Evolutionary conservation across 2,113 vertebrate genomes (phyloP), one percentile per base, ranked within the genome.

Genomic region (Panthera tigris): DNA sequence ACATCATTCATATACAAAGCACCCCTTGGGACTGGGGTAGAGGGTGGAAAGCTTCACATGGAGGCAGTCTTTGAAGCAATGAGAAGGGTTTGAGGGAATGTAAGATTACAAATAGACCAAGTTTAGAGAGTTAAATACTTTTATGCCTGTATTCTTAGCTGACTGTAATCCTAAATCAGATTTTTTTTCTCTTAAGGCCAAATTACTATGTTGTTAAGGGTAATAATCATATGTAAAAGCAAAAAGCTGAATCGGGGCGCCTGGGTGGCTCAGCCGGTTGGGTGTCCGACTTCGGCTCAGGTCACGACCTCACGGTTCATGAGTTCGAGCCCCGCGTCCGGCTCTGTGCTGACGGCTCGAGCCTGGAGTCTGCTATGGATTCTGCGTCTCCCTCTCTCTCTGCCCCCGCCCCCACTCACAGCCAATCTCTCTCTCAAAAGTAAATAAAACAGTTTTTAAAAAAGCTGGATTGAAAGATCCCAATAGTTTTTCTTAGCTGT

Each of bases 91-190:
- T 74, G 10, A 18, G 25, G 23, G 55, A 93, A 80, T 19, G 73
- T 9, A 45, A 57, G 23, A 80, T 86, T 41, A 65, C 91, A 94
- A 95, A 84, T 52, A 65, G 18, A 95, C 27, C 55, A 93, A 81
- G 16, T 88, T 91, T 80, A 87, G 63, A 63, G 65, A 95, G 29
- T 57, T 89, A 79, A 45, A 65, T 79, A 33, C 25, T 96, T 81
- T 95, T 81, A 83, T 1, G 8, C 61, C 79, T 79, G 7, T 41
- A 23, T 96, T 95, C 39, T 93, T 86, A 97, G 86, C n/a, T 88
- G 63, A 79, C 39, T 63, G 36, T 29, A 91, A 93, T 91, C n/a
- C 39, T 33, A 27, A 76, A 29, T 81, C 78, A 86, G 27, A 15
- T 27, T 9, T 81, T 91, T 88, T 94, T 76, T 97, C 36, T 83